Evolutionary conservation across 2,113 vertebrate genomes (phyloP).

Genomic region (Lasiurus cinereus): DNA sequence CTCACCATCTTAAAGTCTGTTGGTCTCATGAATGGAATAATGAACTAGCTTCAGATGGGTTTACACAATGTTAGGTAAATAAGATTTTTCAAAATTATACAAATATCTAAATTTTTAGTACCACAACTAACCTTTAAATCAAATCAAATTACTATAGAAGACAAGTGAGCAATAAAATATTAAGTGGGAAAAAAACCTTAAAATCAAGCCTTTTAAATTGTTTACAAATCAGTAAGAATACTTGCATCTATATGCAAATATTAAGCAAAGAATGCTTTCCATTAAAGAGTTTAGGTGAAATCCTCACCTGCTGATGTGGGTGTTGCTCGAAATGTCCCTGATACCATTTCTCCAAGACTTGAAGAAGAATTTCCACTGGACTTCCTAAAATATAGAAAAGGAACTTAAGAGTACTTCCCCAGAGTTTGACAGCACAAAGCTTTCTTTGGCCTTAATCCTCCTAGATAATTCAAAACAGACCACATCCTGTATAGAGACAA

Average conservation of each 20-base stretch:
- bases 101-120: constrained; percentile 32
- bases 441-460: constrained; percentile 68
- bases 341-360: constrained; percentile 98
- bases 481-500: constrained; percentile 53
- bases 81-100: constrained; percentile 56
- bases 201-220: constrained; percentile 11
- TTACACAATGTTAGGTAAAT: background rate
- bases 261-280: constrained; percentile 24
- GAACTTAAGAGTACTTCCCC: constrained; percentile 29
- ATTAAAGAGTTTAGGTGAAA: background rate
- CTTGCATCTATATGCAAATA: background rate
- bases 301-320: constrained; percentile 93
- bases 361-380: constrained; percentile 98
- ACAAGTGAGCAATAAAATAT: constrained; percentile 40
- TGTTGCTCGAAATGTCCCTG: constrained; percentile 96
- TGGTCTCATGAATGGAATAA: background rate
- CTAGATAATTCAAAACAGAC: constrained; percentile 74
- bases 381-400: constrained; percentile 88
- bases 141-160: constrained; percentile 43
- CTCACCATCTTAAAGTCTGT: constrained; percentile 16
- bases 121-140: constrained; percentile 13
- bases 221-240: constrained; percentile 57
- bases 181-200: constrained; percentile 32
- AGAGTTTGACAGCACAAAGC: constrained; percentile 70
- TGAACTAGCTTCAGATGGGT: background rate